Conservation (phyloP, 2,888 invertebrate species). For the Hemaris fuciformis region DNA sequence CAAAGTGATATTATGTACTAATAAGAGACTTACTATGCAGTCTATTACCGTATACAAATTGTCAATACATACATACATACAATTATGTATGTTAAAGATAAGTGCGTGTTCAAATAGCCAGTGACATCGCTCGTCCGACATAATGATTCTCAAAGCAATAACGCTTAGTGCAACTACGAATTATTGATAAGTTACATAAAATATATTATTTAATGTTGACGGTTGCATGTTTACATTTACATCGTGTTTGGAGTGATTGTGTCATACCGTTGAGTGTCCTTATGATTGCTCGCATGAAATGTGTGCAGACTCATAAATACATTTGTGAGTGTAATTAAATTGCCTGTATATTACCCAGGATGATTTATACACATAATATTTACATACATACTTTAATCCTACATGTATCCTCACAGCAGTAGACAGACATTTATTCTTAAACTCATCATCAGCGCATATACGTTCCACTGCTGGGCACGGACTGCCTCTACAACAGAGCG, state of each 20-base stretch:
- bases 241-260: not conserved
- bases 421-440: too few species aligned
- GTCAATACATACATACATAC: not conserved
- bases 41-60: not conserved
- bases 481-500: too few species aligned
- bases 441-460: too few species aligned
- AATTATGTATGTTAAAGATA: not conserved
- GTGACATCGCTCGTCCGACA: not conserved
- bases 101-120: not conserved
- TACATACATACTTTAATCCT: too few species aligned
- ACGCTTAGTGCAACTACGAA: not conserved
- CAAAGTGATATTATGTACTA: too few species aligned
- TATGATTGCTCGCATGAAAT: not conserved
- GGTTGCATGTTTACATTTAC: not conserved
- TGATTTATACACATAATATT: too few species aligned
- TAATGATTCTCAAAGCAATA: not conserved
- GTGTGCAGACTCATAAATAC: too few species aligned
- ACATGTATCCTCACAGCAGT: too few species aligned
- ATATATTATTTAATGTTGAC: not conserved
- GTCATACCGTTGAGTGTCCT: not conserved
- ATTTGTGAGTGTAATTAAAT: too few species aligned
- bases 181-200: not conserved
- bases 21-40: too few species aligned
- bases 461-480: too few species aligned
- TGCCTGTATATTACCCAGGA: too few species aligned